Conservation (phyloP, 1,140 invertebrate species). For the Anoplolepis gracilipes region DNA sequence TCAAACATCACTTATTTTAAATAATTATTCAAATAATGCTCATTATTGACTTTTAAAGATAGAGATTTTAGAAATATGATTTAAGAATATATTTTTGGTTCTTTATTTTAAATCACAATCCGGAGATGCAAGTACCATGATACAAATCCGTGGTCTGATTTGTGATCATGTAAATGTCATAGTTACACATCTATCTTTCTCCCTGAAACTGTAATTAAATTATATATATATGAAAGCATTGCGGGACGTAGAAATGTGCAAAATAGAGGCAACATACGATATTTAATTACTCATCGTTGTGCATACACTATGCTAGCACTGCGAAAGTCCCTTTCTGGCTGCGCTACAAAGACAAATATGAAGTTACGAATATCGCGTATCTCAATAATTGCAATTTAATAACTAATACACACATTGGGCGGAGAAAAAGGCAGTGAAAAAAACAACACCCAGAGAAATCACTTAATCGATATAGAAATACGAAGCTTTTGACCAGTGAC, state of each 20-base stretch:
- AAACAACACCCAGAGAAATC: background rate
- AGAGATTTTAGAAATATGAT: background rate
- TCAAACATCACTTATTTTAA: background rate
- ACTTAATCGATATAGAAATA: background rate
- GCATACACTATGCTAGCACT: background rate
- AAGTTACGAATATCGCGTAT: conserved; percentile 4
- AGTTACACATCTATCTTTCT: background rate
- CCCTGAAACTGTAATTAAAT: conserved; percentile 37
- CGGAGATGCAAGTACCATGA: background rate
- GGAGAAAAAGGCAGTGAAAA: background rate
- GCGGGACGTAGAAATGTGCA: conserved; percentile 22
- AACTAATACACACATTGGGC: background rate
- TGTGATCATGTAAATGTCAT: conserved; percentile 14
- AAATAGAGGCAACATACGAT: conserved; percentile 7
- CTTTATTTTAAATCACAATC: background rate
- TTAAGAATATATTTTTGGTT: background rate
- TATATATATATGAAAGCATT: conserved; percentile 5
- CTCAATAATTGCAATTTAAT: conserved; percentile 2
- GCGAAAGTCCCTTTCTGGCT: background rate
- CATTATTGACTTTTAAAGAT: background rate
- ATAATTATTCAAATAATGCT: background rate
- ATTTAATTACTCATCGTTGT: conserved; percentile 50
- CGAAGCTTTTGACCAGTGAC: conserved; percentile 20
- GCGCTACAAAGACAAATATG: conserved; percentile 2
- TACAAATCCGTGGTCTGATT: background rate